Base-by-base conservation (phyloP, 2,888 invertebrate genomes). In the Oscheius sp. region DNA sequence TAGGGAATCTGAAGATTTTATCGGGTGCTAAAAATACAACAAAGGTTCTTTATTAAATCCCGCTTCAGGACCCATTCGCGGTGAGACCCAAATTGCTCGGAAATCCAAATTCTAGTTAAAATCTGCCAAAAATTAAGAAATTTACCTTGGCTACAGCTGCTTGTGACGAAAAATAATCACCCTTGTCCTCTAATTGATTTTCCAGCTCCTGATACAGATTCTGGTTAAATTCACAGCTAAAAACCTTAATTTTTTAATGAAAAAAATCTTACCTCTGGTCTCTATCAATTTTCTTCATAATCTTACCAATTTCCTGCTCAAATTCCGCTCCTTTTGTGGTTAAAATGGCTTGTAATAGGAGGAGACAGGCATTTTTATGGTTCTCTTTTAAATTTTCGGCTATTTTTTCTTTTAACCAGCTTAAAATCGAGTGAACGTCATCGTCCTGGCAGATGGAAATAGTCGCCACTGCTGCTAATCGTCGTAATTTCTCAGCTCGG, bases 381-480 rank as follows among this genome's bases (percentile, higher is more conserved):
- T 70, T 70, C 25, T 70, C 59, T 12, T 13, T 46, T 12, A 52
- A 13, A 16, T 29, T n/a, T 18, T 25, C 3, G 12, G 13, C 9
- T 21, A 18, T 21, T n/a, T n/a, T 25, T 21, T 45, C 35, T 1
- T 43, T 21, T 2, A 70, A n/a, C 70, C 70, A 70, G 0, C 5
- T 3, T 7, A 70, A 2, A 18, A 70, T 59, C 6, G 25, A 2
- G 13, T 69, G 43, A n/a, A 61, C n/a, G 29, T 70, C 70, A n/a
- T 81, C 78, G 12, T 66, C 64, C 21, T 81, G 79, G 1, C 80
- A 70, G 41, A 81, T 82, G 18, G 83, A 74, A 1, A 82, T 41
- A 49, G 83, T 72, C 0, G 85, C 81, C 6, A 81, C 84, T 18
- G 81, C 80, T 1, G 83, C 81, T 16, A 85, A 76, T 45, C 79